Evolutionary conservation across 2,113 vertebrate genomes (phyloP), one percentile per base, ranked within the genome.

Genomic region (Nothobranchius kuhntae): DNA sequence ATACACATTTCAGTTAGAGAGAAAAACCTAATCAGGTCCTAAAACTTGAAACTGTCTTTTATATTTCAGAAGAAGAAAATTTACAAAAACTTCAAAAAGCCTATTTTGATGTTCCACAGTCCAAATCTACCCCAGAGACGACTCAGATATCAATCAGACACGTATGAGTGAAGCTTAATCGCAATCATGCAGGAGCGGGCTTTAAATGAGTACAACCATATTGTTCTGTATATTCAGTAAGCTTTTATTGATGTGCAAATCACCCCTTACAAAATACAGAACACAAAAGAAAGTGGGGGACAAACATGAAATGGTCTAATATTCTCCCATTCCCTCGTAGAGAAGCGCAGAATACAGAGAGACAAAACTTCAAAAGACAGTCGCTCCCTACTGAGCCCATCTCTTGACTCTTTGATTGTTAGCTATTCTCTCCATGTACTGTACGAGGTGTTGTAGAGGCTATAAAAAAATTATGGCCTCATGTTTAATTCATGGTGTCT

Each of bases 401-500:
- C 58, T 77, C 69, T 80, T 83, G 65, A 77, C 80, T 86, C 81
- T 79, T 72, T 85, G 82, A 83, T 84, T 86, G 85, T 87, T 87
- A 85, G 85, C 79, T 90, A 90, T 92, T 90, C 88, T 38, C 75
- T 55, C 76, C 84, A 66, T 84, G 87, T 87, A 70, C 73, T 83
- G 87, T 86, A 70, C 68, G 47, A 85, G 78, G 74, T 67, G 85
- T 81, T 75, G 78, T 78, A 64, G 66, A 61, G 66, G 64, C 76
- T 79, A 77, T 75, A 68, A 61, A 79, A 85, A 74, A 74, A 74
- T 75, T 69, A 85, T 88, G 73, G 61, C 71, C 52, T 73, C 75
- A 89, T 91, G 81, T 91, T 91, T 92, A 89, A 93, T 91, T 92
- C 85, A 91, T 83, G 56, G 13, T 1, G 26, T 71, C 62, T 83